Percentiles rank a stretch among this genome's conserved stretches.
These are phyloP conservation scores for Euphydryas editha DNA, from an alignment of 2,888 invertebrate species.

Conservation along the genomic window DNA sequence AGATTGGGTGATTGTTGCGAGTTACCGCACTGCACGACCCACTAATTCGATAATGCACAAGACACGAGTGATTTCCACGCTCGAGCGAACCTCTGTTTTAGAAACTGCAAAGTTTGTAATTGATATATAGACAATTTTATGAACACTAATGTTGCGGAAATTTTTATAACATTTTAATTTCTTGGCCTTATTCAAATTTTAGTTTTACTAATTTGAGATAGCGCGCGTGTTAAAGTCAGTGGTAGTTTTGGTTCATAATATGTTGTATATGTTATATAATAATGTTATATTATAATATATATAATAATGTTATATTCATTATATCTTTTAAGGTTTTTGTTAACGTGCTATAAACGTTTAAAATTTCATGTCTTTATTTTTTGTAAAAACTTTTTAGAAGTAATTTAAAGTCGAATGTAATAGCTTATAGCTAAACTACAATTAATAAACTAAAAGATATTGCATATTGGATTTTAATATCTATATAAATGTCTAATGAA, in stretches of 20 bases:
- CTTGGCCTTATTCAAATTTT: neutral
- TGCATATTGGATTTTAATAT: neutral
- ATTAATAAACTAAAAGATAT: neutral
- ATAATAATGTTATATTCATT: too few relatives aligned
- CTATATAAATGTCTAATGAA: neutral
- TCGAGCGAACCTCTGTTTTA: slow-evolving; percentile 59
- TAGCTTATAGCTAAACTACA: too few relatives aligned
- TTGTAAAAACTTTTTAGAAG: too few relatives aligned
- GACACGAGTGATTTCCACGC: slow-evolving; percentile 63
- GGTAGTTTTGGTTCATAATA: too few relatives aligned
- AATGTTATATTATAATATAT: too few relatives aligned
- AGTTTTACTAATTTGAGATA: neutral
- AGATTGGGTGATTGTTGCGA: slow-evolving; percentile 71
- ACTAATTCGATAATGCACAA: slow-evolving; percentile 76
- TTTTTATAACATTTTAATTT: slow-evolving; percentile 11
- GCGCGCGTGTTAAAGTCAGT: neutral
- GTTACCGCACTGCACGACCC: slow-evolving; percentile 60
- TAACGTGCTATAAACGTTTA: too few relatives aligned
- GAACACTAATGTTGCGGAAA: slow-evolving; percentile 14
- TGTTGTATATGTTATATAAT: neutral
- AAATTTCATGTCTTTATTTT: too few relatives aligned
- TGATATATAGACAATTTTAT: slow-evolving; percentile 46
- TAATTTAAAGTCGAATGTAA: too few relatives aligned
- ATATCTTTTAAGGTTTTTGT: too few relatives aligned
- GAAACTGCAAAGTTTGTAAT: slow-evolving; percentile 47